phyloP scores from a whole-genome alignment of 1,140 invertebrate genomes.

The Hycleus cichorii region DNA sequence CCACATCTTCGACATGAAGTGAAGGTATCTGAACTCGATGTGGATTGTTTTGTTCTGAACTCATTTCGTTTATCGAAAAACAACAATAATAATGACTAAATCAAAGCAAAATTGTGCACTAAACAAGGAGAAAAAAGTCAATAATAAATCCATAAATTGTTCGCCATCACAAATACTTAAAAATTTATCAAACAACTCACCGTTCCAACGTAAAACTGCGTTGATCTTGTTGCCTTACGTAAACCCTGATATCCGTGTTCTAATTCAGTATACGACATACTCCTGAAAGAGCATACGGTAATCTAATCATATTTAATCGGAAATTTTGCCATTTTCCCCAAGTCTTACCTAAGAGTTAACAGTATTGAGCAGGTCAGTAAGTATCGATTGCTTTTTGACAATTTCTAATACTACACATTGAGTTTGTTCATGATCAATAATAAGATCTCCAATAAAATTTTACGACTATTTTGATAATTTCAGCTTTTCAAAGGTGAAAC shows the following conservation, averaged over 20 bases:
- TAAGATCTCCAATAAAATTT: too few species aligned
- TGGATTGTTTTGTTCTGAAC: constrained; percentile 4
- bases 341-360: not conserved
- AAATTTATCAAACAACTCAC: constrained; percentile 29
- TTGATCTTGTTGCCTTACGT: constrained; percentile 50
- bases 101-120: constrained; percentile 4
- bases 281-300: not conserved
- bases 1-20: constrained; percentile 44
- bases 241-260: constrained; percentile 83
- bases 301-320: not conserved
- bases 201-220: constrained; percentile 52
- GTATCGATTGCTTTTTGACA: not conserved
- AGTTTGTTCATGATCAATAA: too few species aligned
- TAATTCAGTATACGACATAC: constrained; percentile 82
- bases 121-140: not conserved
- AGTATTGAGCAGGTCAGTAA: not conserved
- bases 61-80: not conserved
- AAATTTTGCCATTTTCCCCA: not conserved
- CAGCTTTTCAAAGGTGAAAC: too few species aligned
- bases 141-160: not conserved
- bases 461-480: too few species aligned
- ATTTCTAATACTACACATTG: not conserved
- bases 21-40: constrained; percentile 34
- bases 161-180: too few species aligned
- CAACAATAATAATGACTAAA: constrained; percentile 6